Base-by-base conservation (phyloP, 2,888 invertebrate species). In the Hymenopus coronatus region DNA sequence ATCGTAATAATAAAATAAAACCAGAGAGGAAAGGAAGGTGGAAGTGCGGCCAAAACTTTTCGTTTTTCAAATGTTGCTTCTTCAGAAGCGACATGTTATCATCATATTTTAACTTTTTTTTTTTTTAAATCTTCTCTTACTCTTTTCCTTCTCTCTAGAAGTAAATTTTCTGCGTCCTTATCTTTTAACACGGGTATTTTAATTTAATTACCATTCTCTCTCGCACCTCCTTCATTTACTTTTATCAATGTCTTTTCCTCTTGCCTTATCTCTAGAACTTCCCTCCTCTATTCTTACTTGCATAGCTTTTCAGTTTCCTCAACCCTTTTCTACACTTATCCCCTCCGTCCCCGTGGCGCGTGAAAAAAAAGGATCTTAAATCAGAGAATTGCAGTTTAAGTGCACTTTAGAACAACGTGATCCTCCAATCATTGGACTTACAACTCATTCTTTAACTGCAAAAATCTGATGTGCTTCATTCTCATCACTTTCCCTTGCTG, bases 121-220 rank as follows among this genome's bases (percentile, higher is more conserved):
- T 28, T 33, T 82, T 82, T 86, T 87, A 54, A 84, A 82, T 82
- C 82, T 85, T 70, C 83, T n/a, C 83, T 33, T 84, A 20, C 46
- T 27, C 85, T 14, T 82, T 70, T 33, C 40, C 82, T n/a, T 27
- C n/a, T 15, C n/a, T 14, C 81, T 33, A 87, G 87, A 87, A 87
- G 87, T 87, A 87, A 87, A 87, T 87, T 87, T 87, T 28, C 82
- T 87, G 33, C 87, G 54, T 82, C 83, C 90, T 90, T 90, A 90
- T 90, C 90, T 90, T 85, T 85, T 88, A 88, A 89, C 88, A 90
- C 89, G 88, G 86, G 86, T 87, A 86, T 90, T 90, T 90, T 90
- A 90, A 90, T 90, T 89, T 90, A 90, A 90, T 90, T 90, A 90
- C 90, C 88, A 83, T 89, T 89, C 88, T 30, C 88, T 89, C 89